Evolutionary conservation across 1,140 invertebrate genomes (phyloP).

Genomic region (Liolophura sinensis): DNA sequence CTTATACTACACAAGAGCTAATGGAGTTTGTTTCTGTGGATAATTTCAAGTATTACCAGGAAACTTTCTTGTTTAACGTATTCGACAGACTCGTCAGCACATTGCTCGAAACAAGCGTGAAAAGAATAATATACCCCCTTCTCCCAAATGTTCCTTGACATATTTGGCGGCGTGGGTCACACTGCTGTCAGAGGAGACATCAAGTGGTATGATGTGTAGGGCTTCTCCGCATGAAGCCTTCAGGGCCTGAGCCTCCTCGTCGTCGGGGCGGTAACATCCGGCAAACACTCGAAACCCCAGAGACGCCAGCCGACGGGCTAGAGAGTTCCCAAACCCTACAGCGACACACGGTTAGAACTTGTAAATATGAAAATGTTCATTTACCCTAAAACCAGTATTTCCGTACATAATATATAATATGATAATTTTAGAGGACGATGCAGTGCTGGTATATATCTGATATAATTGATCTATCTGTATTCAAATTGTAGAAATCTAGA

Average conservation of each 20-base stretch:
- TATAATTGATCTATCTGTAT: too few relatives aligned
- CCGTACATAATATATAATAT: too few relatives aligned
- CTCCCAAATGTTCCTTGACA: background rate
- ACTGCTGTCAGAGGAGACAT: slow-evolving; percentile 31
- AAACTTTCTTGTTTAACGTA: slow-evolving; percentile 10
- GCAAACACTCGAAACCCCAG: slow-evolving; percentile 38
- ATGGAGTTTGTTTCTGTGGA: background rate
- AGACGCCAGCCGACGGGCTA: slow-evolving; percentile 28
- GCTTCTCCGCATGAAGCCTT: slow-evolving; percentile 5
- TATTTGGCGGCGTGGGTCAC: slow-evolving; percentile 1
- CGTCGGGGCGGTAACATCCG: slow-evolving; percentile 24
- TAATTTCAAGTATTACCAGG: background rate
- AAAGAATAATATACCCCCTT: background rate
- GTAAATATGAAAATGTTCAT: too few relatives aligned
- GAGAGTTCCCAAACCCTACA: slow-evolving; percentile 37
- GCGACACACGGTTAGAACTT: background rate
- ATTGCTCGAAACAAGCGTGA: background rate
- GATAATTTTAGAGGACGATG: too few relatives aligned
- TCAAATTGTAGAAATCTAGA: too few relatives aligned
- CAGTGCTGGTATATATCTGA: too few relatives aligned
- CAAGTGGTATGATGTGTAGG: slow-evolving; percentile 31
- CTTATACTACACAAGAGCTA: background rate
- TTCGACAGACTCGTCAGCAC: slow-evolving; percentile 5
- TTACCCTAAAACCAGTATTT: too few relatives aligned
- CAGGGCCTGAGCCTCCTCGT: slow-evolving; percentile 27